Conservation (phyloP, 2,113 vertebrate species). For the Hyperopisus bebe region DNA sequence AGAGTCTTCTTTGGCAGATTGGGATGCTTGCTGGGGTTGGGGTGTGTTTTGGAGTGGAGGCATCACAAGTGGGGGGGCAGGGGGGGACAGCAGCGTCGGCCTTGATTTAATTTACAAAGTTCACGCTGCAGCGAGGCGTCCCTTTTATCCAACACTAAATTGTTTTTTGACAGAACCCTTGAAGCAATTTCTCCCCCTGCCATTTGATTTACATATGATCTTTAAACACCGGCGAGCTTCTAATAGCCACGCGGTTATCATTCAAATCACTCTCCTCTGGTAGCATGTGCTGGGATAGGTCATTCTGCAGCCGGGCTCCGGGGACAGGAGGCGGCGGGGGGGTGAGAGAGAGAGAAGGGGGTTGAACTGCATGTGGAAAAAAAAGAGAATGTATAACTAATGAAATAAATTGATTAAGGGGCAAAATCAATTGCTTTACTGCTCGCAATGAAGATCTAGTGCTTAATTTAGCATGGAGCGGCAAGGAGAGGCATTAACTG, state of each 20-base stretch:
- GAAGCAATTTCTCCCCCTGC: conserved; percentile 76
- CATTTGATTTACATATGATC: conserved; percentile 99
- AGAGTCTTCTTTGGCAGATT: background rate
- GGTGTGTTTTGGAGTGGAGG: background rate
- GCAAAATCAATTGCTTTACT: conserved; percentile 85
- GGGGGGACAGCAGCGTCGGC: conserved; percentile 52
- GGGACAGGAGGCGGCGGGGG: conserved; percentile 34
- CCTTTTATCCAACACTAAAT: conserved; percentile 90
- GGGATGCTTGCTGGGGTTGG: conserved; percentile 27
- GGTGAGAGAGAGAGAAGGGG: conserved; percentile 24
- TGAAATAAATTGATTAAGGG: conserved; percentile 90
- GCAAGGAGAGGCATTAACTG: conserved; percentile 73
- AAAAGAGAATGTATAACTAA: conserved; percentile 82
- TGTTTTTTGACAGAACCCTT: conserved; percentile 84
- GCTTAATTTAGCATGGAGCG: conserved; percentile 85
- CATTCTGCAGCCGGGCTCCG: conserved; percentile 60
- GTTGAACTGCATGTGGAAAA: conserved; percentile 41
- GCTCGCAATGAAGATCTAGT: conserved; percentile 75
- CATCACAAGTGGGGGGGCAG: conserved; percentile 49
- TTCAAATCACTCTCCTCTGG: conserved; percentile 72
- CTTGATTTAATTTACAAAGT: conserved; percentile 72
- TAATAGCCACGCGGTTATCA: conserved; percentile 85
- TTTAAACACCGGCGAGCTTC: conserved; percentile 77
- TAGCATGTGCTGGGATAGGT: conserved; percentile 78
- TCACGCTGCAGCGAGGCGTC: conserved; percentile 65